Evolutionary conservation across 2,888 invertebrate species (phyloP).

Genomic region (Pristionchus entomophagus): DNA sequence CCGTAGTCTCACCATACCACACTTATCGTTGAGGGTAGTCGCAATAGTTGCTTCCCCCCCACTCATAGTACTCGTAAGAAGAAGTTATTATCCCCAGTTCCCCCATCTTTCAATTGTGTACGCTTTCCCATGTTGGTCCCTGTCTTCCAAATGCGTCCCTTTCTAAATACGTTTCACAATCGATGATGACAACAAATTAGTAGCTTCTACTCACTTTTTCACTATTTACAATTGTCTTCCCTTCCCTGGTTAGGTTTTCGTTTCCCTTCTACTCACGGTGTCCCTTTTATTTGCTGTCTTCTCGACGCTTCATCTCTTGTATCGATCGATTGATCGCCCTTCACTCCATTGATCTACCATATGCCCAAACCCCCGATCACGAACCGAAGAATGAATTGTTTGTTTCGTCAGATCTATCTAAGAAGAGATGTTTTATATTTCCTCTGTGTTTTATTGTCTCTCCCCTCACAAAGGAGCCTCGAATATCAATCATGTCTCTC

Average conservation of each 20-base stretch:
- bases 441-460: slow-evolving; percentile 23
- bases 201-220: slow-evolving; percentile 34
- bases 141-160: slow-evolving; percentile 28
- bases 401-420: slow-evolving; percentile 24
- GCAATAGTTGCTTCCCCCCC: slow-evolving; percentile 2
- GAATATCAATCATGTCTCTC: slow-evolving; percentile 37
- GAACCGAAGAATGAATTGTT: slow-evolving; percentile 38
- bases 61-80: not conserved
- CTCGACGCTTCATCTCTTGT: not conserved
- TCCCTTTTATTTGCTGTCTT: slow-evolving; percentile 18
- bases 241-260: slow-evolving; percentile 41
- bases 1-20: slow-evolving; percentile 17
- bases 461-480: slow-evolving; percentile 29
- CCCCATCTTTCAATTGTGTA: slow-evolving; percentile 24
- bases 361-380: slow-evolving; percentile 19
- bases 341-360: slow-evolving; percentile 20
- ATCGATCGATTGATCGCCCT: slow-evolving; percentile 17
- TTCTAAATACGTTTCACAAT: not conserved
- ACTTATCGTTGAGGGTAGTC: not conserved
- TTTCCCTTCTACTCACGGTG: slow-evolving; percentile 42
- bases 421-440: not conserved
- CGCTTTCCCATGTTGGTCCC: slow-evolving; percentile 1
- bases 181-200: slow-evolving; percentile 13
- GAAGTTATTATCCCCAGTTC: not conserved
- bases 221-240: not conserved